Conservation (phyloP, 1,140 invertebrate species). For the Orchesella cincta region DNA sequence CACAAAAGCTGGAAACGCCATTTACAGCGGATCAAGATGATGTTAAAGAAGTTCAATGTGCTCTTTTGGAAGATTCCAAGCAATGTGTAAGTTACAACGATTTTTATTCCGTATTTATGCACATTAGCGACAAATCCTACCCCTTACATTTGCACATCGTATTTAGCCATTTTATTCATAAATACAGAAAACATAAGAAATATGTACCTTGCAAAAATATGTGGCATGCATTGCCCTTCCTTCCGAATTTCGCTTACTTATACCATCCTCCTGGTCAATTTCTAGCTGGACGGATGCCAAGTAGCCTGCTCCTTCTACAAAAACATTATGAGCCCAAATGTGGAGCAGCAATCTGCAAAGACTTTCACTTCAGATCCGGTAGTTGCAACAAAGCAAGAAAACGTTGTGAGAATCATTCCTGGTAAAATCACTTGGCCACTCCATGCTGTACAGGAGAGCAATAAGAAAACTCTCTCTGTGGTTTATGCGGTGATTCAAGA, state of each 20-base stretch:
- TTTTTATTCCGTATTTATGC: not conserved
- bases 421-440: slow-evolving; percentile 41
- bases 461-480: slow-evolving; percentile 55
- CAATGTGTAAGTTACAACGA: slow-evolving; percentile 2
- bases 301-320: slow-evolving; percentile 68
- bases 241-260: too few relatives aligned
- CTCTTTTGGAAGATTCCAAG: not conserved
- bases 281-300: slow-evolving; percentile 70
- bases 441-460: too few relatives aligned
- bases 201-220: too few relatives aligned
- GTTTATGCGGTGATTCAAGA: slow-evolving; percentile 70
- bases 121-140: too few relatives aligned
- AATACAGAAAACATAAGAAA: too few relatives aligned
- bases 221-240: too few relatives aligned
- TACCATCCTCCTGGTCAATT: too few relatives aligned
- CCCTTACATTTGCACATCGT: slow-evolving; percentile 41
- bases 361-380: slow-evolving; percentile 57
- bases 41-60: not conserved
- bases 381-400: slow-evolving; percentile 67
- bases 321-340: slow-evolving; percentile 61
- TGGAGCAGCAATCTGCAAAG: slow-evolving; percentile 55
- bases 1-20: not conserved
- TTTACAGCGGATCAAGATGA: not conserved
- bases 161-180: too few relatives aligned
- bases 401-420: slow-evolving; percentile 60